phyloP scores from a whole-genome alignment of 92 coral and sea anemone genomes.

The Parazoanthus swiftii region DNA sequence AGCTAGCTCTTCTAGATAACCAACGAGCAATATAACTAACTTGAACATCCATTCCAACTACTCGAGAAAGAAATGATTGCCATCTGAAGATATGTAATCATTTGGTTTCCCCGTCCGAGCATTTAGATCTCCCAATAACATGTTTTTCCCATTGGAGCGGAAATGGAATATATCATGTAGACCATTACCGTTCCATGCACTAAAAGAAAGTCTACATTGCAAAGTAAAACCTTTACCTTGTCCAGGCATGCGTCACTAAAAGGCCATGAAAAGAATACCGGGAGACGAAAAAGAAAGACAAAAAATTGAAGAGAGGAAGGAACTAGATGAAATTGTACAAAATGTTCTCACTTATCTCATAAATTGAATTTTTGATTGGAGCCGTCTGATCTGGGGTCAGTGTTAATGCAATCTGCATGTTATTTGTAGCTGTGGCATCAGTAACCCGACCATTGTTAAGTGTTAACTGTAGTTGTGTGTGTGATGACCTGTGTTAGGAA shows the following conservation, averaged over 20 bases:
- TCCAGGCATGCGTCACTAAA: constrained; percentile 5
- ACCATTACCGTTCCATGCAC: no score
- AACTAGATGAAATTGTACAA: not conserved
- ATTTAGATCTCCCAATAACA: no score
- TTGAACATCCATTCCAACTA: no score
- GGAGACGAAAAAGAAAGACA: constrained; percentile 7
- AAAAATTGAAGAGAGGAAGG: constrained; percentile 26
- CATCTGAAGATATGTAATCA: no score
- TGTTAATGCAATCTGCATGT: constrained; percentile 26
- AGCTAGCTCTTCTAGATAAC: no score
- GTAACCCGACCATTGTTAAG: not conserved
- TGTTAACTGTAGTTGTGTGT: constrained; percentile 9
- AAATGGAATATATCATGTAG: no score
- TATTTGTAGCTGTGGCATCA: constrained; percentile 18
- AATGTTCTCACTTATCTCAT: constrained; percentile 19
- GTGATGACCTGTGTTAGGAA: not conserved
- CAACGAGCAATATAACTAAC: no score
- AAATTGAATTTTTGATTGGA: constrained; percentile 10
- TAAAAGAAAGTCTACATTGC: not conserved
- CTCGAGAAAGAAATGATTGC: no score
- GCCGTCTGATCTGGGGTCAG: constrained; percentile 25
- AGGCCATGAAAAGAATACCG: not conserved
- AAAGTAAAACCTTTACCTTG: constrained; percentile 1
- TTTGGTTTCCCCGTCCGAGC: no score
- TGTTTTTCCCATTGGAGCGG: no score